Conservation (phyloP, 1,140 invertebrate genomes). For the Leptopilina clavipes region DNA sequence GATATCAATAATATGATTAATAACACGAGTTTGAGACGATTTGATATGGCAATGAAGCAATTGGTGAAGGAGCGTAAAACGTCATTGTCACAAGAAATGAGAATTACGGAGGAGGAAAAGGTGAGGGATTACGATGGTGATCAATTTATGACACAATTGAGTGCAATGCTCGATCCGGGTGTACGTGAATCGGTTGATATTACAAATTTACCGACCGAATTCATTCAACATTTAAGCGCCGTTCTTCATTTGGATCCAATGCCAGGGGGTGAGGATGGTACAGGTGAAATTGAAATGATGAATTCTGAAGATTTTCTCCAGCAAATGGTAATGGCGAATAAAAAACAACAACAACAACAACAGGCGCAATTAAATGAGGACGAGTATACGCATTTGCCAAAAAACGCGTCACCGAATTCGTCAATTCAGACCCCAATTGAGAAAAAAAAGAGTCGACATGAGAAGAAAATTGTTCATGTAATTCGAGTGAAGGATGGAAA, state of each 20-base stretch:
- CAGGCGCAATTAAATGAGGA: slow-evolving; percentile 8
- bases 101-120: slow-evolving; percentile 67
- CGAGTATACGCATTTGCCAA: neutral
- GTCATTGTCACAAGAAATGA: slow-evolving; percentile 63
- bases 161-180: slow-evolving; percentile 69
- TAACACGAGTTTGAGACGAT: slow-evolving; percentile 70
- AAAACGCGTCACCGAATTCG: neutral
- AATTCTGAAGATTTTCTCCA: slow-evolving; percentile 34
- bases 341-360: neutral
- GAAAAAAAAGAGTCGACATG: neutral
- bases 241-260: slow-evolving; percentile 68
- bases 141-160: slow-evolving; percentile 72
- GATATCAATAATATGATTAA: slow-evolving; percentile 73
- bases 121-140: slow-evolving; percentile 66
- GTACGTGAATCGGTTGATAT: slow-evolving; percentile 61
- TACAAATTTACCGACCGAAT: slow-evolving; percentile 68
- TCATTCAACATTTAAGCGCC: slow-evolving; percentile 71
- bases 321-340: neutral
- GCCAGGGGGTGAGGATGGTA: neutral
- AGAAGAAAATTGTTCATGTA: slow-evolving; percentile 10
- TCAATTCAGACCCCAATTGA: neutral
- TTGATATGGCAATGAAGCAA: slow-evolving; percentile 72
- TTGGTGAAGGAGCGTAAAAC: slow-evolving; percentile 68
- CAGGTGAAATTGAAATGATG: slow-evolving; percentile 5
- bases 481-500: neutral